A percentile compares a stretch with the other conserved stretches of the same genome.
phyloP scores from a whole-genome alignment of 2,113 vertebrate species.

The Empidonax alnorum region DNA sequence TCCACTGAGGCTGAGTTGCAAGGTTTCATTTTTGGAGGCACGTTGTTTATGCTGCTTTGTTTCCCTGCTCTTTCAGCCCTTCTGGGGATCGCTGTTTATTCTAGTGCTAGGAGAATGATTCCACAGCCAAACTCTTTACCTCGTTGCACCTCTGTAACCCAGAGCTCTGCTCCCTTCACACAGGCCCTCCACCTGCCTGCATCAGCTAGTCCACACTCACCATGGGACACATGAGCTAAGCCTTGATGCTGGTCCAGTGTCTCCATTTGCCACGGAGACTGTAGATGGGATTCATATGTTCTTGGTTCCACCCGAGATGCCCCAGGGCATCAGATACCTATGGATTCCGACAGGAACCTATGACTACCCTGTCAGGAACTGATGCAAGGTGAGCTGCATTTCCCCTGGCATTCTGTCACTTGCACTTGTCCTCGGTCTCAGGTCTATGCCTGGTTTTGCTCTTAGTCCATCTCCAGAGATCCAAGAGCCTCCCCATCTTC shows the following conservation, averaged over 20 bases:
- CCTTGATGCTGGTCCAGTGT: neutral
- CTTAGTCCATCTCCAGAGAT: neutral
- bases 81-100: neutral
- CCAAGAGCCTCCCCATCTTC: rapidly evolving
- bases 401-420: neutral
- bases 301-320: neutral
- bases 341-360: too few relatives aligned
- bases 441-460: neutral
- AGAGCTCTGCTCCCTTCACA: neutral
- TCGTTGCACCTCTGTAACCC: neutral
- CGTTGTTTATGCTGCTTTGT: neutral
- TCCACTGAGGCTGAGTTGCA: neutral
- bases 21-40: neutral
- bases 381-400: neutral
- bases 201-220: neutral
- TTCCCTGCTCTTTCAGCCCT: neutral
- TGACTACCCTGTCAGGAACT: neutral
- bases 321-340: neutral
- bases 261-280: neutral
- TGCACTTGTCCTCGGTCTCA: neutral
- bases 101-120: neutral
- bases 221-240: rapidly evolving
- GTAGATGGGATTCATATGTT: neutral
- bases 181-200: neutral
- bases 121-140: neutral